phyloP scores from a whole-genome alignment of 2,888 invertebrate species.

The Nudaria mundana region DNA sequence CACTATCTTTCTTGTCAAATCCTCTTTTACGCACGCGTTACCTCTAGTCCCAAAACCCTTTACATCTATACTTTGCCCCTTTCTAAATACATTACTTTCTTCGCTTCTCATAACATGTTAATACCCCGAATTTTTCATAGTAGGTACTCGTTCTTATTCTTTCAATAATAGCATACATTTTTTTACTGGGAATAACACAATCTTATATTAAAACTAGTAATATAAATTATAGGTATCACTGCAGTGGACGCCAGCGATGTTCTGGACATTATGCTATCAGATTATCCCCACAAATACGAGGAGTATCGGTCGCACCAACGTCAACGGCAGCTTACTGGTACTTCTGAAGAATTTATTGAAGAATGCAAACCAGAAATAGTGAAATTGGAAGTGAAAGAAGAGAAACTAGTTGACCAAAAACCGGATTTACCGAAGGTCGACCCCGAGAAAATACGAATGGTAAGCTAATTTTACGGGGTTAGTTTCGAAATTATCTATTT shows the following conservation, averaged over 20 bases:
- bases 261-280: constrained; percentile 96
- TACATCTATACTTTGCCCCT: no score
- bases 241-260: constrained; percentile 96
- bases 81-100: no score
- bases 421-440: constrained; percentile 65
- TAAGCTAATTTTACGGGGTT: no score
- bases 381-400: constrained; percentile 53
- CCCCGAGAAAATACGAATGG: constrained; percentile 69
- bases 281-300: constrained; percentile 97
- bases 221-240: constrained; percentile 84
- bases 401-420: constrained; percentile 48
- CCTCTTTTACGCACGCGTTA: no score
- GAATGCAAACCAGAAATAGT: constrained; percentile 43
- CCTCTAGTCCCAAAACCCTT: no score
- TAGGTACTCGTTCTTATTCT: no score
- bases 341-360: constrained; percentile 25
- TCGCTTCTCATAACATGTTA: no score
- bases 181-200: constrained; percentile 1
- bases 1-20: no score
- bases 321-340: constrained; percentile 67
- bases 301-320: constrained; percentile 89
- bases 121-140: no score
- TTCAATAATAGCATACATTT: neutral
- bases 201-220: neutral
- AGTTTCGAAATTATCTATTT: no score